Evolutionary conservation across 2,888 invertebrate genomes (phyloP).

Genomic region (Hipparchia sbordonii): DNA sequence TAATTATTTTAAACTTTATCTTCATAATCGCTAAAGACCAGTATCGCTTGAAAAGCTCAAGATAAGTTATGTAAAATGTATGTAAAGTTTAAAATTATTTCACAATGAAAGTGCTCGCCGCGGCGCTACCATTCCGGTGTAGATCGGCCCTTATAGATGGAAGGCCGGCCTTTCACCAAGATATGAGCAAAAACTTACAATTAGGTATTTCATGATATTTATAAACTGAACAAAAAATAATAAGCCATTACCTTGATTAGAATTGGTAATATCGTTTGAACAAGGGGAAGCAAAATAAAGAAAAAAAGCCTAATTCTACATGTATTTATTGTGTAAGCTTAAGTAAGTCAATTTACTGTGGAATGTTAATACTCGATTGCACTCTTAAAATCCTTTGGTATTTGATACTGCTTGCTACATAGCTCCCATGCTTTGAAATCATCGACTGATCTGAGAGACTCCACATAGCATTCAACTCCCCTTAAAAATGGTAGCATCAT

Average conservation of each 20-base stretch:
- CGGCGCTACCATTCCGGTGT: too few species aligned
- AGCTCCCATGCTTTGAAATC: slow-evolving; percentile 78
- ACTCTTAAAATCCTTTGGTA: slow-evolving; percentile 75
- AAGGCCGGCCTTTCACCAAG: not conserved
- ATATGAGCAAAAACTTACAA: slow-evolving; percentile 31
- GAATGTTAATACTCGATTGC: slow-evolving; percentile 77
- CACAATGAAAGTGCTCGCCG: too few species aligned
- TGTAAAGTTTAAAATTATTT: too few species aligned
- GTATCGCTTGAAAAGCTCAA: too few species aligned
- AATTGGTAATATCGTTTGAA: not conserved
- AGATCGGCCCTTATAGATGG: too few species aligned
- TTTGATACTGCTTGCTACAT: slow-evolving; percentile 68
- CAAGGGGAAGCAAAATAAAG: slow-evolving; percentile 34
- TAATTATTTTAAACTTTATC: too few species aligned
- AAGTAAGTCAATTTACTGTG: slow-evolving; percentile 47
- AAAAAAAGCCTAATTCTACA: slow-evolving; percentile 48
- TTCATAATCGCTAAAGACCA: too few species aligned
- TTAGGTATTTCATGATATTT: not conserved
- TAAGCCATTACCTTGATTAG: not conserved
- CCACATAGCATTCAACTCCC: slow-evolving; percentile 73
- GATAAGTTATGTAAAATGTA: too few species aligned
- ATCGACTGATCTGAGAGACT: slow-evolving; percentile 70
- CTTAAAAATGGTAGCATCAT: slow-evolving; percentile 72
- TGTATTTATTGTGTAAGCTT: slow-evolving; percentile 46
- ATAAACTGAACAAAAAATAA: not conserved